Conservation (phyloP, 2,888 invertebrate species). For the Phalera bucephala region DNA sequence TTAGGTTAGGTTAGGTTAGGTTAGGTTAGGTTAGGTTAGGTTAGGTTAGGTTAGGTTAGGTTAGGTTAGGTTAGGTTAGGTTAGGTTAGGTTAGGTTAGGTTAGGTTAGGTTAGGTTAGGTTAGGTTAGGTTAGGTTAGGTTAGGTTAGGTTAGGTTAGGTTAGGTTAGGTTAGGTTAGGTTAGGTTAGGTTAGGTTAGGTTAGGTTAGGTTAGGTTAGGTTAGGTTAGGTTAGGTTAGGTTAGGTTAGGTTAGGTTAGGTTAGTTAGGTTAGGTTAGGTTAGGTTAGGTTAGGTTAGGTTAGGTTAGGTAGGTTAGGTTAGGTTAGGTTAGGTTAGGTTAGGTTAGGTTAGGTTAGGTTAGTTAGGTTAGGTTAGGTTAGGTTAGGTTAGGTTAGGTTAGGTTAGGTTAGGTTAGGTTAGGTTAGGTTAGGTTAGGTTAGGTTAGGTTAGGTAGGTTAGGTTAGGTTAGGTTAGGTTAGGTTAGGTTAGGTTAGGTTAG, state of each 20-base stretch:
- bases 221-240: constrained; percentile 29
- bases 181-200: constrained; percentile 26
- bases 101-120: constrained; percentile 34
- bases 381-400: constrained; percentile 28
- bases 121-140: constrained; percentile 33
- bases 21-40: constrained; percentile 24
- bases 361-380: too few species aligned
- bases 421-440: constrained; percentile 16
- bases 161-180: constrained; percentile 32
- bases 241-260: constrained; percentile 34
- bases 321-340: constrained; percentile 32
- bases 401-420: constrained; percentile 31
- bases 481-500: constrained; percentile 15
- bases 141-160: constrained; percentile 33
- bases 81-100: constrained; percentile 30
- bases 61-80: too few species aligned
- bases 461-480: too few species aligned
- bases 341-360: too few species aligned
- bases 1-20: constrained; percentile 26
- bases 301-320: too few species aligned
- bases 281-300: constrained; percentile 32
- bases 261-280: constrained; percentile 34
- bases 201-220: too few species aligned
- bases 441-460: too few species aligned
- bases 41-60: constrained; percentile 27